Base-by-base conservation (phyloP, 2,113 vertebrate genomes). In the Patagioenas fasciata region DNA sequence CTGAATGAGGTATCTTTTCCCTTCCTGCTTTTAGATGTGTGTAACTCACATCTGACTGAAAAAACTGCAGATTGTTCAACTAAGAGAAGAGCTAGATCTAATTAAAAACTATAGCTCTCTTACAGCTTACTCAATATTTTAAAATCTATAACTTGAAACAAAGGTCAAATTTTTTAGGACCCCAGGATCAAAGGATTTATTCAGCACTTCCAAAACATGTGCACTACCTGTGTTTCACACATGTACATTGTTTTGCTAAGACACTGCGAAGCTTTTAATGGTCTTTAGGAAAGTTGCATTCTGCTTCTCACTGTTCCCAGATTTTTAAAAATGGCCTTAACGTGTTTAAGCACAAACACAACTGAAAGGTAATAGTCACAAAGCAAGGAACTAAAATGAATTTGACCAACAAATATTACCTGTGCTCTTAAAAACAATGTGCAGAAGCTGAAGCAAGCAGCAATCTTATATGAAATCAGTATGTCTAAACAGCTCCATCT, bases 251-350 rank as follows among this genome's bases (percentile, higher is more conserved):
- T 31, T 83, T 67, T 78, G 8, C 31, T 80, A 70, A 18, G 15
- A 44, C 10, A 26, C 0, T 71, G 8, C 15, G 16, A 62, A 75
- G 18, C 32, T 81, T 67, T 42, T 28, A 67, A n/a, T 0, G 0
- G 5, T 36, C 24, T 34, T 73, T 16, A 47, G n/a, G 15, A 79
- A 86, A 65, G 23, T 4, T 3, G 7, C 2, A 0, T 36, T 86
- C 44, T 77, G 25, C 38, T 47, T 92, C 40, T 19, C 1, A 1
- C 10, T 19, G 6, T 14, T 81, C 20, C 5, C 34, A 32, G 13
- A 18, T 71, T 42, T 86, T 79, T 23, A 1, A 20, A 69, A 88
- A 48, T 2, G 2, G 23, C 9, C 15, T 91, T 72, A 48, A 65
- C 73, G 54, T 34, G 50, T 70, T 36, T 54, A 75, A 32, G 66